Conservation (phyloP, 2,113 vertebrate species). For the Myodes glareolus region DNA sequence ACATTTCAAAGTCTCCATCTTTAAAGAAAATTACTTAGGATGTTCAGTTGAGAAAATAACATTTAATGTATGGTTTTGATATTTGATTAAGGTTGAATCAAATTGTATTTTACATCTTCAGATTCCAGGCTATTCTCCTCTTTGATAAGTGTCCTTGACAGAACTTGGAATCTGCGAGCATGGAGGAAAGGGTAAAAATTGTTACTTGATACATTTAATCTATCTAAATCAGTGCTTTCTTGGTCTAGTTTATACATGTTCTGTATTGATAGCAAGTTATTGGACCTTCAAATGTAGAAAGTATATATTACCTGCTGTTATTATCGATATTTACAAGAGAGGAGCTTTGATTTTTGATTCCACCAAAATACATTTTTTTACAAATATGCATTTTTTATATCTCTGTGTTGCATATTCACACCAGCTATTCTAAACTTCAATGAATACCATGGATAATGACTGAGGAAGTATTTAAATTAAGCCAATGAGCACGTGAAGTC, state of each 20-base stretch:
- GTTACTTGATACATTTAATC: rapidly evolving
- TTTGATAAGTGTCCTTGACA: not conserved
- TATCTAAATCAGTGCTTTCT: not conserved
- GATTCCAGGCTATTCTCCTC: not conserved
- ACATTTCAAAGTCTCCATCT: not conserved
- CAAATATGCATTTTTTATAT: not conserved
- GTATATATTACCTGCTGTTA: not conserved
- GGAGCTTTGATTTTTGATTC: not conserved
- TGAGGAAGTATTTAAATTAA: not conserved
- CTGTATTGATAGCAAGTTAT: not conserved
- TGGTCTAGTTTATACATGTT: not conserved
- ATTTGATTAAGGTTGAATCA: not conserved
- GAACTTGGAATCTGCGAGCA: not conserved
- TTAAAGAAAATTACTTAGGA: not conserved
- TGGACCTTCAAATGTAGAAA: not conserved
- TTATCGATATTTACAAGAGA: not conserved
- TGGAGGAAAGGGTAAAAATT: not conserved
- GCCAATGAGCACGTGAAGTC: not conserved
- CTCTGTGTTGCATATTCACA: not conserved
- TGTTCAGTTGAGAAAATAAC: not conserved
- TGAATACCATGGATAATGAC: not conserved
- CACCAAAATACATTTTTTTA: not conserved
- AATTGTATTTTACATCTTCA: not conserved
- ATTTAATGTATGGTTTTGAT: not conserved
- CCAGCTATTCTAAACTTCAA: not conserved